Conservation (phyloP, 2,797 vertebrate species). For the Labeo calbasu region DNA sequence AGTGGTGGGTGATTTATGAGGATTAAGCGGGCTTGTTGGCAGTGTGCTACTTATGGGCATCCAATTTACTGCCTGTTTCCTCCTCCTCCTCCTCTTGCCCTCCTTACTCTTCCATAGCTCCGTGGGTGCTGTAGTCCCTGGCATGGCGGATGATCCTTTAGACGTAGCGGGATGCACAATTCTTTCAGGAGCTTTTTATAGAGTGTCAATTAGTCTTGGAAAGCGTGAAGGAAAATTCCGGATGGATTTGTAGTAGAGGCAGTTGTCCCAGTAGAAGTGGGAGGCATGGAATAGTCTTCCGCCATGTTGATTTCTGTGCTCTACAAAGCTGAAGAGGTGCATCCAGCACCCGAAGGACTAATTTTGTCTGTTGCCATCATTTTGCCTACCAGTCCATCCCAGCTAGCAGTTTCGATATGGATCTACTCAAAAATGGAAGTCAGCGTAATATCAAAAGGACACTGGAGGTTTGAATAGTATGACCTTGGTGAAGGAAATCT, state of each 20-base stretch:
- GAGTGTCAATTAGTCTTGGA: slow-evolving; percentile 43
- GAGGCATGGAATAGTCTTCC: slow-evolving; percentile 11
- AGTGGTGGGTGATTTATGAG: slow-evolving; percentile 63
- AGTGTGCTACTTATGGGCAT: slow-evolving; percentile 57
- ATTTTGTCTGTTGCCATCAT: slow-evolving; percentile 3
- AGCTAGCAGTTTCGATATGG: background rate
- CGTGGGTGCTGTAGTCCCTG: slow-evolving; percentile 33
- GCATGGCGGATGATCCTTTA: slow-evolving; percentile 38
- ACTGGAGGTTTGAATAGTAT: background rate
- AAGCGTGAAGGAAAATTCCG: slow-evolving; percentile 41
- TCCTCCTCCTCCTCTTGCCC: slow-evolving; percentile 43
- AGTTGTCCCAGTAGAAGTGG: slow-evolving; percentile 22
- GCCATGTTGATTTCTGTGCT: background rate
- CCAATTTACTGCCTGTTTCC: slow-evolving; percentile 62
- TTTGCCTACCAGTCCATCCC: background rate
- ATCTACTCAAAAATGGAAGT: background rate
- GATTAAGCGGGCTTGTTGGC: slow-evolving; percentile 65
- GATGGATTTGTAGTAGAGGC: slow-evolving; percentile 34
- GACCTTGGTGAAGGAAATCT: slow-evolving; percentile 18
- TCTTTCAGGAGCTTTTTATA: slow-evolving; percentile 45
- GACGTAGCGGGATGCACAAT: slow-evolving; percentile 33
- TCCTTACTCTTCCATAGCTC: slow-evolving; percentile 44
- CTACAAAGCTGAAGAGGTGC: background rate
- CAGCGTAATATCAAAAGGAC: background rate
- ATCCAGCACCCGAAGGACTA: background rate